A percentile compares a stretch with the other conserved stretches of the same genome.
Conservation (phyloP, 2,113 vertebrate species). For the Panurus biarmicus region DNA sequence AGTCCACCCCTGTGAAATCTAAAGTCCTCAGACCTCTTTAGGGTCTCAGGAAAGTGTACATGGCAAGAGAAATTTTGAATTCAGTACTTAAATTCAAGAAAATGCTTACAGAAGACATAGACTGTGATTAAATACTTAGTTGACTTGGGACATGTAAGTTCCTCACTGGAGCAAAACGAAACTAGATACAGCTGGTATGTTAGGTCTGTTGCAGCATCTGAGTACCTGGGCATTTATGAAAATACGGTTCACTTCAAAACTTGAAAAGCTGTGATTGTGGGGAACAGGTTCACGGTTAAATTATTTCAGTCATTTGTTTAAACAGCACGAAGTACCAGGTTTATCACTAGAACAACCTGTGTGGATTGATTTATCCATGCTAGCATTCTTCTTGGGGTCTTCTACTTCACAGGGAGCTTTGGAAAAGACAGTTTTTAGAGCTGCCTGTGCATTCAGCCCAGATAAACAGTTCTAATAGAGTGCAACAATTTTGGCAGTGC, state of each 20-base stretch:
- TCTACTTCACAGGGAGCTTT: constrained; percentile 21
- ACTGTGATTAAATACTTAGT: neutral
- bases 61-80: neutral
- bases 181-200: neutral
- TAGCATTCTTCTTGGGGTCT: constrained; percentile 1
- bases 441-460: neutral
- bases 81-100: neutral
- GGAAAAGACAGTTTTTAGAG: neutral
- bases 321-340: neutral
- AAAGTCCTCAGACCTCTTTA: neutral
- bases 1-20: neutral
- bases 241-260: neutral
- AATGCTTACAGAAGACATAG: neutral
- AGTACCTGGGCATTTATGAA: neutral
- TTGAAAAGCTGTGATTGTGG: neutral
- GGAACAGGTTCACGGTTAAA: neutral
- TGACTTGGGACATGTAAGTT: neutral
- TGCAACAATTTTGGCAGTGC: neutral
- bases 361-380: neutral
- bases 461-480: neutral
- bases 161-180: neutral
- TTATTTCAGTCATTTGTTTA: neutral
- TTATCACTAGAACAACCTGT: neutral
- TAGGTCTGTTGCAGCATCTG: neutral
- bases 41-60: rapidly evolving